A percentile compares a stretch with the other conserved stretches of the same genome.
Conservation (phyloP, 2,888 invertebrate species). For the Eupithecia subumbrata region DNA sequence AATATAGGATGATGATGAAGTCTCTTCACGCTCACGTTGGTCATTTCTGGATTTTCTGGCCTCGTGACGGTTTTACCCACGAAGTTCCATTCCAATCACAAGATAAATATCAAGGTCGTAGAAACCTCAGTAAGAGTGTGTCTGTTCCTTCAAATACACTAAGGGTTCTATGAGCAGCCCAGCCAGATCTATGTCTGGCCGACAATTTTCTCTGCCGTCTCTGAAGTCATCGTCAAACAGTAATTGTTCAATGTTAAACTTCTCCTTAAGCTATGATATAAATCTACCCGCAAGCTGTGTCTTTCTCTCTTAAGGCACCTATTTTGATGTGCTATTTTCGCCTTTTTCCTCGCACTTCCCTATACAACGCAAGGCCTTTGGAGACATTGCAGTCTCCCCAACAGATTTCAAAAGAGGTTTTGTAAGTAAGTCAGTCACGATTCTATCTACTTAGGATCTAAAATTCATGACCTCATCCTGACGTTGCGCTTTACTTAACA, state of each 20-base stretch:
- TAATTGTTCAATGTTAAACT: not conserved
- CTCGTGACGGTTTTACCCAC: not conserved
- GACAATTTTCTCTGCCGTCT: not conserved
- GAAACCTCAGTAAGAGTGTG: too few species aligned
- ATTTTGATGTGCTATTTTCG: not conserved
- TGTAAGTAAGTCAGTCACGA: conserved; percentile 5
- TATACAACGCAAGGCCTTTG: not conserved
- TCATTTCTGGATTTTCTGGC: not conserved
- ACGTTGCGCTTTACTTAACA: not conserved
- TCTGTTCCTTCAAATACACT: not conserved
- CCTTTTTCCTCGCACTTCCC: not conserved
- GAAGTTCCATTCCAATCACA: not conserved
- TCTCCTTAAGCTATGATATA: too few species aligned
- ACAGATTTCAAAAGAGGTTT: not conserved
- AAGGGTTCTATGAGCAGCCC: not conserved
- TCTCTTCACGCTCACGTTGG: not conserved
- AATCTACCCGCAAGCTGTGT: not conserved
- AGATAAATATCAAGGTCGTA: not conserved
- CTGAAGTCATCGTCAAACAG: not conserved
- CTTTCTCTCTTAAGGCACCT: not conserved
- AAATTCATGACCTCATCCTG: conserved; percentile 5
- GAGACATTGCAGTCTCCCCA: not conserved
- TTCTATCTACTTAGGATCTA: not conserved
- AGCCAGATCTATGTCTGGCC: not conserved
- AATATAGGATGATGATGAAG: too few species aligned